These are phyloP conservation scores for Zosterops borbonicus DNA, from an alignment of 2,113 vertebrate genomes.

Conservation along the genomic window DNA sequence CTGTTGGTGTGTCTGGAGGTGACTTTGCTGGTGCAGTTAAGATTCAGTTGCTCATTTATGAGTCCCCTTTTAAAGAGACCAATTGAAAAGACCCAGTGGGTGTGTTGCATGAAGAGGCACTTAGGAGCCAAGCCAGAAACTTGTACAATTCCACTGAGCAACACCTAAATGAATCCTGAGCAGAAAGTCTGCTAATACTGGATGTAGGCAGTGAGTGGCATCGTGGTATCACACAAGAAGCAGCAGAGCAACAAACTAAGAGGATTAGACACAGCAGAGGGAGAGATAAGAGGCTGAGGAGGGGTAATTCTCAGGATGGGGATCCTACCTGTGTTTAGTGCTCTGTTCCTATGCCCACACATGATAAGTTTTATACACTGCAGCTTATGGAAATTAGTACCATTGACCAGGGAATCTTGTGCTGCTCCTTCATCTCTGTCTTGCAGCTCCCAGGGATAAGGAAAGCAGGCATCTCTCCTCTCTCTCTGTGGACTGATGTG, in stretches of 20 bases:
- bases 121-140: neutral
- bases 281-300: neutral
- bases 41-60: neutral
- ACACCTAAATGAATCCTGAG: neutral
- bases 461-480: neutral
- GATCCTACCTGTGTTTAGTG: neutral
- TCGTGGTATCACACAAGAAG: neutral
- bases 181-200: slow-evolving; percentile 35
- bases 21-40: neutral
- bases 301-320: neutral
- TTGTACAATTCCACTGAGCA: neutral
- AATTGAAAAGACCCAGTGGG: neutral
- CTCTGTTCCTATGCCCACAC: neutral
- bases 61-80: neutral
- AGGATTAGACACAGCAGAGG: neutral
- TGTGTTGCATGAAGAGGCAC: neutral
- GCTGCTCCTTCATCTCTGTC: neutral
- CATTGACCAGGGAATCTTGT: neutral
- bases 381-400: neutral
- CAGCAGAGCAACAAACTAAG: neutral
- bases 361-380: neutral
- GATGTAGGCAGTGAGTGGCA: slow-evolving; percentile 45
- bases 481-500: neutral
- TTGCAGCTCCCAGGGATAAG: neutral
- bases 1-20: neutral